These are phyloP conservation scores for Platichthys flesus DNA, from an alignment of 2,113 vertebrate species.

Conservation along the genomic window DNA sequence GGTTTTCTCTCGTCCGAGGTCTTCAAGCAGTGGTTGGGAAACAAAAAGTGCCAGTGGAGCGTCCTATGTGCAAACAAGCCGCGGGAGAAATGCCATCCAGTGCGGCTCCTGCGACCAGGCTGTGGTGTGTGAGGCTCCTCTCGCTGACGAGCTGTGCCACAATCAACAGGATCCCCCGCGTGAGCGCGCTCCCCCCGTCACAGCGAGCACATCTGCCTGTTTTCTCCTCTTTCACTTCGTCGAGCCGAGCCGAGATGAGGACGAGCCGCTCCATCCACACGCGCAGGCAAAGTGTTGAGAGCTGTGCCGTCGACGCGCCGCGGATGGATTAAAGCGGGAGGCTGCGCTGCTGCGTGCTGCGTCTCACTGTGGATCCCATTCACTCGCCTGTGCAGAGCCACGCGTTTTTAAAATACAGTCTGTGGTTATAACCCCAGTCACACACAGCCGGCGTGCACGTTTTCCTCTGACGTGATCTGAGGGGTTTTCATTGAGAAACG, in stretches of 20 bases:
- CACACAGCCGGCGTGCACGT: slow-evolving; percentile 28
- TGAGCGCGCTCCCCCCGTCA: background rate
- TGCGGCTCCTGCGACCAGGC: slow-evolving; percentile 44
- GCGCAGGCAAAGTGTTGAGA: background rate
- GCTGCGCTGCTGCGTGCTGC: background rate
- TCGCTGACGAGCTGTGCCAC: slow-evolving; percentile 40
- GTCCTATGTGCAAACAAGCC: slow-evolving; percentile 43
- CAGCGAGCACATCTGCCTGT: background rate
- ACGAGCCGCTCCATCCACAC: background rate
- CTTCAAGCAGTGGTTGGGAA: slow-evolving; percentile 46
- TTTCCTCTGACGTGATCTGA: slow-evolving; percentile 1
- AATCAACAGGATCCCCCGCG: slow-evolving; percentile 75
- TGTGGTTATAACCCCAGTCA: slow-evolving; percentile 23
- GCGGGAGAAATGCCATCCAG: slow-evolving; percentile 55
- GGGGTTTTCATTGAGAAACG: background rate
- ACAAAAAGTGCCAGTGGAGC: slow-evolving; percentile 44
- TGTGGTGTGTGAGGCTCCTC: slow-evolving; percentile 40
- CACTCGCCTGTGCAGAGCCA: slow-evolving; percentile 51
- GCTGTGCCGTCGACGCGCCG: slow-evolving; percentile 27
- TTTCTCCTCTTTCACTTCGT: background rate
- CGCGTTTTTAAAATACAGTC: slow-evolving; percentile 25
- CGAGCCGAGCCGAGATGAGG: background rate
- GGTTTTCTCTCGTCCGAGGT: slow-evolving; percentile 15
- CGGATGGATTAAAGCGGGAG: background rate
- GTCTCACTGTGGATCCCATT: slow-evolving; percentile 65